Base-by-base conservation (phyloP, 1,140 invertebrate species). In the Scaptomyza montana region DNA sequence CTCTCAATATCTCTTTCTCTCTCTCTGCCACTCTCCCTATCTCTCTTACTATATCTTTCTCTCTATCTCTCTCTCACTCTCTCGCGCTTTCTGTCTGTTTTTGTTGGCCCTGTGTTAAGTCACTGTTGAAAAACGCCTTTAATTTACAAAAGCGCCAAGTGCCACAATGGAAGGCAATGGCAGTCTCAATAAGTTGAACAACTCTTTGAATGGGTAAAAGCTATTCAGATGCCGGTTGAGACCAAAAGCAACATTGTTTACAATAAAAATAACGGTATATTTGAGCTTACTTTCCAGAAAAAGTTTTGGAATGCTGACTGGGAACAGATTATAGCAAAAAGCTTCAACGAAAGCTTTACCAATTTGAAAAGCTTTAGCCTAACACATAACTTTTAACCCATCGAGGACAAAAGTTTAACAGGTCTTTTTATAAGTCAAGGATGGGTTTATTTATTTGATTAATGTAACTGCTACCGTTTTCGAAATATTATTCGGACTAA, bases 151-250 rank as follows among this genome's bases (percentile, higher is more conserved):
- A 74, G 54, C 63, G 36, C 50, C 33, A 62, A 45, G 41, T 45
- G 45, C 33, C 16, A 21, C 46, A 62, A 49, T 69, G 13, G 43
- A 45, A 53, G 53, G 60, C 68, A 50, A 51, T 39, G 62, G 43
- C 61, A 85, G 59, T 70, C 55, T 51, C 13, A 43, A 49, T 53
- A 49, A 64, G 63, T 63, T 57, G 71, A 50, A 49, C 28, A 49
- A 64, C 43, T 77, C 75, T 53, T 77, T 82, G 82, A 81, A 78
- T 87, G 78, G 60, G 68, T 25, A 41, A 36, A 71, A 78, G 75
- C 78, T 78, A 2, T 55, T 43, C 30, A 36, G 36, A 69, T 39
- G 77, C 81, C 77, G 81, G 81, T 60, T 87, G 82, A 78, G 74
- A 76, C 70, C 55, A 39, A 63, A n/a, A 16, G 36, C 16, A 25